Conservation (phyloP, 2,888 invertebrate species). For the Phlogophora meticulosa region DNA sequence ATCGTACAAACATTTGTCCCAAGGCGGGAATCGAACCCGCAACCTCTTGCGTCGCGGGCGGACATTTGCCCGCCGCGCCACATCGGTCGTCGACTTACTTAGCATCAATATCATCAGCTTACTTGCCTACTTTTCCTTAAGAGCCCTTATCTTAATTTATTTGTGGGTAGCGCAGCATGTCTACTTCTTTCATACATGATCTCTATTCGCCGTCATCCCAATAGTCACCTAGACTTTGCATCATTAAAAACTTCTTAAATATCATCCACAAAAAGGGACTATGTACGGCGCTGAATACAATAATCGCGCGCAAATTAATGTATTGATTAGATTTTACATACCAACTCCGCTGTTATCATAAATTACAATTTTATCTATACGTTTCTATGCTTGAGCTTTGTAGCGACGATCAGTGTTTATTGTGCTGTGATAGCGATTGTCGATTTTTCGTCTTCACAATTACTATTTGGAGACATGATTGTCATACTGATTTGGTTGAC, state of each 20-base stretch:
- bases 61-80: too few species aligned
- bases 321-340: slow-evolving; percentile 37
- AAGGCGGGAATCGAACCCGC: too few species aligned
- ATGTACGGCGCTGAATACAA: not conserved
- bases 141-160: too few species aligned
- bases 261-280: slow-evolving; percentile 2
- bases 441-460: slow-evolving; percentile 1
- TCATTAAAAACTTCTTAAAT: not conserved
- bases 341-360: slow-evolving; percentile 29
- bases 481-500: slow-evolving; percentile 38
- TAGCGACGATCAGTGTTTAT: slow-evolving; percentile 28
- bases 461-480: slow-evolving; percentile 19
- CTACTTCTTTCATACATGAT: too few species aligned
- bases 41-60: too few species aligned
- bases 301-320: slow-evolving; percentile 41
- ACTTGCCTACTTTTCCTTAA: too few species aligned
- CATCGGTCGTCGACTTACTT: too few species aligned
- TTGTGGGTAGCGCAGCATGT: too few species aligned
- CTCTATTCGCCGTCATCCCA: too few species aligned
- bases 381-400: slow-evolving; percentile 20
- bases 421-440: slow-evolving; percentile 21
- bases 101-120: too few species aligned
- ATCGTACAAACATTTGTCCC: too few species aligned
- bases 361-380: slow-evolving; percentile 52
- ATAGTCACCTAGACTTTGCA: not conserved